Base-by-base conservation (phyloP, 2,888 invertebrate genomes). In the Theretra japonica region DNA sequence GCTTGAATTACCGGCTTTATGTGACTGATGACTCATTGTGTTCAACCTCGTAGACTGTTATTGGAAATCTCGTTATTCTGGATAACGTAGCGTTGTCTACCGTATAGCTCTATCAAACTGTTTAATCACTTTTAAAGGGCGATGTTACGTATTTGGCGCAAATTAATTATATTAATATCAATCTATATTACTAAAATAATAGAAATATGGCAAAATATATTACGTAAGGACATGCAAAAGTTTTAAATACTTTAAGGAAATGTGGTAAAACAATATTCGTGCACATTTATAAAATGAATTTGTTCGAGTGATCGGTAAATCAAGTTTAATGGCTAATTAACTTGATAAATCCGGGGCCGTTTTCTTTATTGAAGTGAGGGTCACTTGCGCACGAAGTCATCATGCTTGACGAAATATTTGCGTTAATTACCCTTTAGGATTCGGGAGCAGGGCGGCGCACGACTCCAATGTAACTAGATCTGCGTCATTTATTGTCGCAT, bases 1-100 rank as follows among this genome's bases (percentile, higher is more conserved):
- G 82, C 79, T 80, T 83, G 83, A 84, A 85, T 85, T 83, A 83
- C 82, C 83, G 83, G 85, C 83, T 84, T 85, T 85, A 82, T 84
- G 84, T 85, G 82, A 84, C 84, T 84, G 85, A 85, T 85, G 83
- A 83, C 80, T 84, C 81, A 84, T 84, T 85, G 85, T 83, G 77
- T 76, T 75, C 21, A 21, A 62, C 33, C 81, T 79, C 78, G 82
- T 80, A 80, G 83, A 81, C 81, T 83, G 81, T 80, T 84, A 85
- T 85, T 85, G 83, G 82, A 80, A 80, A 81, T 80, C 78, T 75
- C 73, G 76, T 77, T 75, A 73, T 73, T 76, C 74, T 33, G 21
- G 33, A 62, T 2, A 21, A 33, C 33, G n/a, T 19, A 30, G 30
- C n/a, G n/a, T n/a, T 19, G 60, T 41, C 3, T 41, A 41, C 11